phyloP scores from a whole-genome alignment of 2,888 invertebrate genomes.

The Coelogynopora nodosa region DNA sequence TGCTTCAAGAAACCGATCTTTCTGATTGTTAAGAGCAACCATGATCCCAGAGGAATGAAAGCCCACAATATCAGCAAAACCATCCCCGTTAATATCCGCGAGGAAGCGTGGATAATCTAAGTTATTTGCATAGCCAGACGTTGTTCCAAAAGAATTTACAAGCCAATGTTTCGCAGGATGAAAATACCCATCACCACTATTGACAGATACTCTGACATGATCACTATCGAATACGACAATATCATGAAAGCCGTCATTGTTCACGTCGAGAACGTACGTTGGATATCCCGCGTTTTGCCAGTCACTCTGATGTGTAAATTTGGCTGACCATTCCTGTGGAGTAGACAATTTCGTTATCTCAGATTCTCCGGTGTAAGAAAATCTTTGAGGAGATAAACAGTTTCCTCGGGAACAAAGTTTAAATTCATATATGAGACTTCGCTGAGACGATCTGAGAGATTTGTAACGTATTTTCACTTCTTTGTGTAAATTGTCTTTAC shows the following conservation, averaged over 20 bases:
- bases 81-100: slow-evolving; percentile 44
- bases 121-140: background rate
- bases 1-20: background rate
- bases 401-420: too few relatives aligned
- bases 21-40: slow-evolving; percentile 39
- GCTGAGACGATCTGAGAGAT: too few relatives aligned
- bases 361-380: background rate
- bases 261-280: background rate
- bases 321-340: background rate
- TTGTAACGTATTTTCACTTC: too few relatives aligned
- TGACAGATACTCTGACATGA: background rate
- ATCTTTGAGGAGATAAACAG: too few relatives aligned
- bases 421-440: too few relatives aligned
- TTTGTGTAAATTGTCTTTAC: too few relatives aligned
- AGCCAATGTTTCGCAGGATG: background rate
- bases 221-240: background rate
- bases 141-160: background rate
- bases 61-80: slow-evolving; percentile 42
- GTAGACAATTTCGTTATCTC: background rate
- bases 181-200: background rate
- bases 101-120: slow-evolving; percentile 17
- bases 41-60: slow-evolving; percentile 41
- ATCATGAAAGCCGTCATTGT: background rate
- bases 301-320: background rate
- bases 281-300: background rate